Evolutionary conservation across 2,888 invertebrate species (phyloP).

Genomic region (Synanthedon andrenaeformis): DNA sequence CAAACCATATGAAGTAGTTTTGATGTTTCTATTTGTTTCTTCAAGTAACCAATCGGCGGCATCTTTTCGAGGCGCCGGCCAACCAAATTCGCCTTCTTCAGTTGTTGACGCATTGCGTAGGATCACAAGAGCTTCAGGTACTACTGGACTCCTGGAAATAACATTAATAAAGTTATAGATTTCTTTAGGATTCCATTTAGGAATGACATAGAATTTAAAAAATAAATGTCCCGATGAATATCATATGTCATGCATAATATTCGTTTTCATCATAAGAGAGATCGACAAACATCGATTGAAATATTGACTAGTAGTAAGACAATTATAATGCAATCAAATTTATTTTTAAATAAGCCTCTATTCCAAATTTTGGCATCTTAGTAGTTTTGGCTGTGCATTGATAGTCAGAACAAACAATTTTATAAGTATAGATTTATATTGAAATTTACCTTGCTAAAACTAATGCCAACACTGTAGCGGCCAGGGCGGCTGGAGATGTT

Average conservation of each 20-base stretch:
- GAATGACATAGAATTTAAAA: too few species aligned
- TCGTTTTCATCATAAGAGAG: too few species aligned
- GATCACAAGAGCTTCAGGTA: slow-evolving; percentile 70
- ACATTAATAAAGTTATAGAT: too few species aligned
- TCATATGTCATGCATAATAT: not conserved
- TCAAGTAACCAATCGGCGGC: slow-evolving; percentile 75
- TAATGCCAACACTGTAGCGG: slow-evolving; percentile 71
- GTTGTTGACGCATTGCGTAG: slow-evolving; percentile 73
- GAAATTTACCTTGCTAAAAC: slow-evolving; percentile 57
- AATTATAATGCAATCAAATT: too few species aligned
- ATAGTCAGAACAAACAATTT: too few species aligned
- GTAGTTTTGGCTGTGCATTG: too few species aligned
- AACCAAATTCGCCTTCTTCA: slow-evolving; percentile 77
- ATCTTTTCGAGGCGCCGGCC: slow-evolving; percentile 72
- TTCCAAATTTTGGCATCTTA: too few species aligned
- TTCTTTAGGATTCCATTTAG: too few species aligned
- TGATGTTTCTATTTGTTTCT: slow-evolving; percentile 67
- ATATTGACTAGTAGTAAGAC: too few species aligned
- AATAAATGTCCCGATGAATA: not conserved
- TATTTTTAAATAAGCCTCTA: not conserved
- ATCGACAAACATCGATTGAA: too few species aligned
- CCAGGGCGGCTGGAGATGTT: slow-evolving; percentile 70
- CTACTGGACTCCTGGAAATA: slow-evolving; percentile 57
- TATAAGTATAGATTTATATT: too few species aligned
- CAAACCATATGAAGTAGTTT: slow-evolving; percentile 64